Evolutionary conservation across 2,113 vertebrate genomes (phyloP).

Genomic region (Cephalopholis sonnerati): DNA sequence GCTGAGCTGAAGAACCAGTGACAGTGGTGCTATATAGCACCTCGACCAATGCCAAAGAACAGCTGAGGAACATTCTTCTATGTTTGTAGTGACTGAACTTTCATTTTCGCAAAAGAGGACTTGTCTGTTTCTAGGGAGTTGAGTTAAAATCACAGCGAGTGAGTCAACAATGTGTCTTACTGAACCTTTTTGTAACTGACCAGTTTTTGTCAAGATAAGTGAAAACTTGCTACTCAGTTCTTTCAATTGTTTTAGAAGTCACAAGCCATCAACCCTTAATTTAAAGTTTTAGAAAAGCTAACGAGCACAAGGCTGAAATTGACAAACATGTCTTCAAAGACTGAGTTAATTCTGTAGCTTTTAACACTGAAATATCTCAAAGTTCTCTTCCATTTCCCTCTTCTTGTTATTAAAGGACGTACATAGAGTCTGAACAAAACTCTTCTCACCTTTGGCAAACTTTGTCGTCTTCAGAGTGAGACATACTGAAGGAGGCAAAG

Average conservation of each 20-base stretch:
- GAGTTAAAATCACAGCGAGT: not conserved
- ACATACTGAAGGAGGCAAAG: conserved; percentile 15
- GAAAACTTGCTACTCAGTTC: not conserved
- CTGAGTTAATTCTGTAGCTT: not conserved
- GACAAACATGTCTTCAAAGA: not conserved
- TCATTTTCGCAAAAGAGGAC: not conserved
- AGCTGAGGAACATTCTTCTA: too few species aligned
- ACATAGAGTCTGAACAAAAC: conserved; percentile 2
- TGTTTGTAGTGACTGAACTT: not conserved
- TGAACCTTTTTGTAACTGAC: not conserved
- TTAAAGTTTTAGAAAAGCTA: not conserved
- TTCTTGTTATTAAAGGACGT: not conserved
- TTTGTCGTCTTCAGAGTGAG: not conserved
- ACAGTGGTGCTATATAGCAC: too few species aligned
- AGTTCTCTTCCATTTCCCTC: not conserved
- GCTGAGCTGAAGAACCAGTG: too few species aligned
- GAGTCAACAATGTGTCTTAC: not conserved
- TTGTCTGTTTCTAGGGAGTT: not conserved
- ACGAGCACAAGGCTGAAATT: not conserved
- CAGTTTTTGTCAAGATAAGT: not conserved
- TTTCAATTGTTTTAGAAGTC: not conserved
- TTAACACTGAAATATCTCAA: conserved; percentile 3
- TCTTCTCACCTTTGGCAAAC: conserved; percentile 21
- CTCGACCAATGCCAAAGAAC: too few species aligned
- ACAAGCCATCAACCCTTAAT: not conserved